Conservation (phyloP, 2,797 vertebrate species). For the Carapus acus region DNA sequence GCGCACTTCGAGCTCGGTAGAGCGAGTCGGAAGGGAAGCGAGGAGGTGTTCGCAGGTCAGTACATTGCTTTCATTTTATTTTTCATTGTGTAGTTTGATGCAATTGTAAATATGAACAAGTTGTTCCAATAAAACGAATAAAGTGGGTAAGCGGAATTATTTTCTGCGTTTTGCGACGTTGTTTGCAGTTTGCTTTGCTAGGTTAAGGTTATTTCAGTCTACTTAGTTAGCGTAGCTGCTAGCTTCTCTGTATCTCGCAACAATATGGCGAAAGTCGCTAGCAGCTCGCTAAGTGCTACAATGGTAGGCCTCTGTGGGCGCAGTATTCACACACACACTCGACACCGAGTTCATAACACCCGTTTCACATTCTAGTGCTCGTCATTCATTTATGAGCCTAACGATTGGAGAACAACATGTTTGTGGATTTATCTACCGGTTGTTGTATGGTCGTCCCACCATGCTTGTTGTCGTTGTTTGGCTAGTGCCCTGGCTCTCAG, state of each 20-base stretch:
- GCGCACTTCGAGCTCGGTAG: slow-evolving; percentile 41
- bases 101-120: too few species aligned
- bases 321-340: too few species aligned
- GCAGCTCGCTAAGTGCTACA: slow-evolving; percentile 36
- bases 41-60: slow-evolving; percentile 55
- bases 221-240: slow-evolving; percentile 31
- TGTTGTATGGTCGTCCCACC: neutral
- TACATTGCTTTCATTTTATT: slow-evolving; percentile 42
- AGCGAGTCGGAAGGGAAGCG: slow-evolving; percentile 54
- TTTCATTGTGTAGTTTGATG: neutral
- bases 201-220: neutral
- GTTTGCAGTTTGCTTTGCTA: too few species aligned
- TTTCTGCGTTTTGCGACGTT: too few species aligned
- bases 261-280: slow-evolving; percentile 63
- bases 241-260: slow-evolving; percentile 43
- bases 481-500: too few species aligned
- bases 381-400: too few species aligned
- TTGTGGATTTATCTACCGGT: too few species aligned
- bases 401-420: too few species aligned
- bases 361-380: too few species aligned
- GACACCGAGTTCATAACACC: too few species aligned
- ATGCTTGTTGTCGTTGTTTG: slow-evolving; percentile 13
- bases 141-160: too few species aligned
- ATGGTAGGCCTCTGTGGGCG: slow-evolving; percentile 14
- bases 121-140: too few species aligned